Evolutionary conservation across 2,888 invertebrate genomes (phyloP).

Genomic region (Calephelis perditalis): DNA sequence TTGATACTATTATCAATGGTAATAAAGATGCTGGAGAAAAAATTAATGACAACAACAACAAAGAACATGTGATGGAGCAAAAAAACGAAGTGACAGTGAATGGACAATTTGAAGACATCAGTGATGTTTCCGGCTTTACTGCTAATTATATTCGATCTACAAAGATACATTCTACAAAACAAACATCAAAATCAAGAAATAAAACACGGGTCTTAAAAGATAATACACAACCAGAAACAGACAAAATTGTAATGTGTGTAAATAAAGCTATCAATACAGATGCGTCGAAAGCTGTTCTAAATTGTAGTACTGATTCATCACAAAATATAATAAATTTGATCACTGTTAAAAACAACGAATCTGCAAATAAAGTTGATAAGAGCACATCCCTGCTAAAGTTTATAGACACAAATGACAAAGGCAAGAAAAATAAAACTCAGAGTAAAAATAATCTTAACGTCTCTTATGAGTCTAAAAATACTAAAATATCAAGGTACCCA

Average conservation of each 20-base stretch:
- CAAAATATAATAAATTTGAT: constrained; percentile 58
- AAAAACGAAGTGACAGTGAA: constrained; percentile 39
- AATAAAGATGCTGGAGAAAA: constrained; percentile 18
- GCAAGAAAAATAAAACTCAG: constrained; percentile 29
- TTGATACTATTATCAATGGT: constrained; percentile 41
- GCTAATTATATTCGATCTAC: constrained; percentile 72
- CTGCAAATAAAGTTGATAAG: constrained; percentile 41
- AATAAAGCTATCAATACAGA: constrained; percentile 54
- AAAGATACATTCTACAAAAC: constrained; percentile 54
- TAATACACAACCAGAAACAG: constrained; percentile 33
- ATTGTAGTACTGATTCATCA: constrained; percentile 61
- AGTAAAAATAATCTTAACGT: constrained; percentile 43
- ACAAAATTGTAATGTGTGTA: constrained; percentile 47
- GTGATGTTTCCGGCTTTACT: constrained; percentile 70
- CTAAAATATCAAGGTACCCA: constrained; percentile 54
- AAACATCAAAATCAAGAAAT: constrained; percentile 48
- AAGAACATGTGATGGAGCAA: constrained; percentile 34
- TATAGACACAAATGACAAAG: constrained; percentile 43
- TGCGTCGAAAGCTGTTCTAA: constrained; percentile 36
- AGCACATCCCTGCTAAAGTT: constrained; percentile 58
- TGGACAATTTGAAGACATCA: constrained; percentile 62
- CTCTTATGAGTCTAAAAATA: constrained; percentile 50
- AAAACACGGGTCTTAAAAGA: constrained; percentile 35
- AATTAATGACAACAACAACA: constrained; percentile 36
- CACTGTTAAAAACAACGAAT: constrained; percentile 44